These are phyloP conservation scores for Linnaemya tessellans DNA, from an alignment of 2,888 invertebrate genomes.

Conservation along the genomic window DNA sequence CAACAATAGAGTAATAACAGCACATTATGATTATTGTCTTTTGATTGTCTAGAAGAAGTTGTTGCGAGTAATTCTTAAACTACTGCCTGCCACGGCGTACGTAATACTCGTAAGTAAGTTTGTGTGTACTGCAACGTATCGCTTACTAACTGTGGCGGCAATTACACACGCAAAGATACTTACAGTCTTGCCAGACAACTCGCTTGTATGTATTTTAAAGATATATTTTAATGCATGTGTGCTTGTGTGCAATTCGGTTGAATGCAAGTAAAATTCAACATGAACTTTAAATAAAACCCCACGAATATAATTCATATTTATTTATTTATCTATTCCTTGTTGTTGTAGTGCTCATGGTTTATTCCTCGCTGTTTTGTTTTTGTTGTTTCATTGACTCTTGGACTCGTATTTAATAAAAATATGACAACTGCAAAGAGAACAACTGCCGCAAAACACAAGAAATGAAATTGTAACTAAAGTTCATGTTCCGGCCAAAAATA, in stretches of 20 bases:
- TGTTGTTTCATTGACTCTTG: slow-evolving; percentile 26
- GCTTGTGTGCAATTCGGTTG: background rate
- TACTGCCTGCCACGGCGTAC: slow-evolving; percentile 7
- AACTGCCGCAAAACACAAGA: slow-evolving; percentile 16
- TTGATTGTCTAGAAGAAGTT: slow-evolving; percentile 63
- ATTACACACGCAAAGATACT: slow-evolving; percentile 11
- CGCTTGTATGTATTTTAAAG: background rate
- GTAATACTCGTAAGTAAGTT: background rate
- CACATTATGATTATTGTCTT: slow-evolving; percentile 64
- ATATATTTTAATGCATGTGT: background rate
- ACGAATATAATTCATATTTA: slow-evolving; percentile 54
- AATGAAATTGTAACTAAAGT: slow-evolving; percentile 54
- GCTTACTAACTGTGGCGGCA: slow-evolving; percentile 55
- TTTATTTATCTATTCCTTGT: slow-evolving; percentile 52
- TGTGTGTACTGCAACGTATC: slow-evolving; percentile 45
- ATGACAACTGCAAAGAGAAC: slow-evolving; percentile 34
- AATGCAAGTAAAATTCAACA: slow-evolving; percentile 24
- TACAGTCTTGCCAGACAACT: background rate
- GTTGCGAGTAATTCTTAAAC: slow-evolving; percentile 40
- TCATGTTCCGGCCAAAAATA: slow-evolving; percentile 55
- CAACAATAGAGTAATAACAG: slow-evolving; percentile 27
- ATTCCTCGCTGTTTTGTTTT: slow-evolving; percentile 11
- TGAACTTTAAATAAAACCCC: slow-evolving; percentile 58
- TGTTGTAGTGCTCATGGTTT: slow-evolving; percentile 8
- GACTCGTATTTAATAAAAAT: slow-evolving; percentile 33